A percentile compares a stretch with the other conserved stretches of the same genome.
Conservation (phyloP, 2,113 vertebrate genomes). For the Etia nguti region DNA sequence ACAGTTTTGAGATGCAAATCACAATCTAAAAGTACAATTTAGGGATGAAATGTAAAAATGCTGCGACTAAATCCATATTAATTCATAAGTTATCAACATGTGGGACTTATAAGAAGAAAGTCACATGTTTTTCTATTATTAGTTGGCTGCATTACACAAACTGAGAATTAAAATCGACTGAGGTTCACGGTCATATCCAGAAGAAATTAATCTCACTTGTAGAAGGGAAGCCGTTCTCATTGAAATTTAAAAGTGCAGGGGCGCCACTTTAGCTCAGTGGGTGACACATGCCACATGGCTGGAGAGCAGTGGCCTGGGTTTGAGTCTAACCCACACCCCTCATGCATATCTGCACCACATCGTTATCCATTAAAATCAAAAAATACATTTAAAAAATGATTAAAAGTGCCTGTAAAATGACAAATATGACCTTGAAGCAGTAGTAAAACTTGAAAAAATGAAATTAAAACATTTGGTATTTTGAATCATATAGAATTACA, state of each 20-base stretch:
- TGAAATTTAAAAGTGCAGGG: neutral
- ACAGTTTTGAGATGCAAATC: neutral
- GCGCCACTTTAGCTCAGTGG: neutral
- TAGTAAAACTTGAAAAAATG: neutral
- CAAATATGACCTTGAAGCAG: neutral
- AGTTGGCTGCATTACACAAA: neutral
- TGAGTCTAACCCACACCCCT: neutral
- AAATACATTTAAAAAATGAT: neutral
- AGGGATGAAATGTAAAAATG: neutral
- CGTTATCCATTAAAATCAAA: neutral
- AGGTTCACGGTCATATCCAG: neutral
- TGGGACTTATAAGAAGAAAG: neutral
- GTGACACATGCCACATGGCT: neutral
- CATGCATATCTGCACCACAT: neutral
- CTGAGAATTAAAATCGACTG: neutral
- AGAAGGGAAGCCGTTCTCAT: neutral
- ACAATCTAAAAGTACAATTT: neutral
- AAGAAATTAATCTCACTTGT: neutral
- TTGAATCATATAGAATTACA: neutral
- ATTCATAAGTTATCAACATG: neutral
- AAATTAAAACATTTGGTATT: neutral
- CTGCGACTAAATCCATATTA: neutral
- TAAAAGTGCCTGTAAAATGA: neutral
- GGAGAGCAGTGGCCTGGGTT: neutral
- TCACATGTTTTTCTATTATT: neutral